Percentiles rank a stretch among this genome's conserved stretches.
Evolutionary conservation across 2,113 vertebrate species (phyloP).

Genomic region (Trochalopteron elliotii): DNA sequence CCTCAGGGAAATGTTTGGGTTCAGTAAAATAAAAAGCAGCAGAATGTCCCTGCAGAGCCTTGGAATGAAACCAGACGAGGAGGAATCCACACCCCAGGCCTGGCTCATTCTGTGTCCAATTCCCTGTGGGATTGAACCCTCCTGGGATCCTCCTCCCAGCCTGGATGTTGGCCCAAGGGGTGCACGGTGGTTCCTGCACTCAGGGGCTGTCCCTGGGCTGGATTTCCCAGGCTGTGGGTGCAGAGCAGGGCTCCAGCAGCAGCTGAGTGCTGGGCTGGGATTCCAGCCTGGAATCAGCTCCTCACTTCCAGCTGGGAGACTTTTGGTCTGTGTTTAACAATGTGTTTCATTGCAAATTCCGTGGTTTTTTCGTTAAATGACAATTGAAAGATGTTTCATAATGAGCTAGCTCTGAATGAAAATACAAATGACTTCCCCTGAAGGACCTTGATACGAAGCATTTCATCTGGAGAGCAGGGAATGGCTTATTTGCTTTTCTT

Average conservation of each 20-base stretch:
- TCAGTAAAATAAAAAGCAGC: background rate
- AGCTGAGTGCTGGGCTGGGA: background rate
- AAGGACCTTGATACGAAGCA: background rate
- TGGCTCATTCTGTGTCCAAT: background rate
- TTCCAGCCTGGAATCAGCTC: background rate
- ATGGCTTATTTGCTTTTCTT: constrained; percentile 11
- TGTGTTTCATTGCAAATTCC: background rate
- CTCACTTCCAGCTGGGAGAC: background rate
- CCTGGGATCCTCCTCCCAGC: background rate
- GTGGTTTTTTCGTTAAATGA: background rate
- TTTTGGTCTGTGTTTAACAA: background rate
- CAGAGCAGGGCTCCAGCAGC: background rate
- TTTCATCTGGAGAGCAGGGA: constrained; percentile 1
- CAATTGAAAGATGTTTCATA: constrained; percentile 1
- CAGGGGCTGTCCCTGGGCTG: background rate
- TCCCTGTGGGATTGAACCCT: background rate
- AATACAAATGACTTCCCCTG: constrained; percentile 1
- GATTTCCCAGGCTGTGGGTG: background rate
- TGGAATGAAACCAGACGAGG: background rate
- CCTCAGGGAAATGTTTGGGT: background rate
- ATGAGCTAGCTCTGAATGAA: background rate
- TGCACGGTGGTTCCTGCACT: background rate
- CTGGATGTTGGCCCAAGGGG: background rate
- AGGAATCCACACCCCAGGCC: background rate
- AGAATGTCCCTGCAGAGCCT: background rate